Percentiles rank a stretch among this genome's conserved stretches.
Conservation (phyloP, 2,113 vertebrate genomes). For the Colistium nudipinnis region DNA sequence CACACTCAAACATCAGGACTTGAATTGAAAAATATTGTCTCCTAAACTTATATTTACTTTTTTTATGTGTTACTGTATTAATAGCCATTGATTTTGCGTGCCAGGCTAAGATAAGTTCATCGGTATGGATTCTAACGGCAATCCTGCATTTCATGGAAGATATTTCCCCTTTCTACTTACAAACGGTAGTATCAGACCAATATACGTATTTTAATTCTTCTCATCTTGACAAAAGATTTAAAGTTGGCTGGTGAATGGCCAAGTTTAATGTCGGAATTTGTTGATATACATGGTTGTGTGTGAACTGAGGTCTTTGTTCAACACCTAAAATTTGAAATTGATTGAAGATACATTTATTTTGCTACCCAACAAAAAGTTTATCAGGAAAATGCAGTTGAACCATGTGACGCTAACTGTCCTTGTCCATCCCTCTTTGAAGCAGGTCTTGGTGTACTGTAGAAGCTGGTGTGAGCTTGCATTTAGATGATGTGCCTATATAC, state of each 20-base stretch:
- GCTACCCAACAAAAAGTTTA: constrained; percentile 6
- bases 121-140: constrained; percentile 23
- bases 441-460: neutral
- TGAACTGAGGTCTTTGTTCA: neutral
- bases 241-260: neutral
- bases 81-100: constrained; percentile 47
- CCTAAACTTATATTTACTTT: constrained; percentile 48
- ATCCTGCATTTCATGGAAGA: constrained; percentile 22
- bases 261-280: constrained; percentile 11
- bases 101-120: constrained; percentile 39
- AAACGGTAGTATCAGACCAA: constrained; percentile 1
- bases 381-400: neutral
- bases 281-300: constrained; percentile 15
- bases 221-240: neutral
- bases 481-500: constrained; percentile 32
- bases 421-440: neutral
- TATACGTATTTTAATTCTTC: constrained; percentile 3
- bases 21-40: constrained; percentile 47
- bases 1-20: constrained; percentile 34
- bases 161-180: neutral
- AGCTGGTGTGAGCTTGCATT: constrained; percentile 8
- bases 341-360: neutral
- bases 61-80: constrained; percentile 53
- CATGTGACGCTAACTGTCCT: neutral
- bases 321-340: constrained; percentile 3